A percentile compares a stretch with the other conserved stretches of the same genome.
Conservation (phyloP, 2,888 invertebrate species). For the Pheosia tremula region DNA sequence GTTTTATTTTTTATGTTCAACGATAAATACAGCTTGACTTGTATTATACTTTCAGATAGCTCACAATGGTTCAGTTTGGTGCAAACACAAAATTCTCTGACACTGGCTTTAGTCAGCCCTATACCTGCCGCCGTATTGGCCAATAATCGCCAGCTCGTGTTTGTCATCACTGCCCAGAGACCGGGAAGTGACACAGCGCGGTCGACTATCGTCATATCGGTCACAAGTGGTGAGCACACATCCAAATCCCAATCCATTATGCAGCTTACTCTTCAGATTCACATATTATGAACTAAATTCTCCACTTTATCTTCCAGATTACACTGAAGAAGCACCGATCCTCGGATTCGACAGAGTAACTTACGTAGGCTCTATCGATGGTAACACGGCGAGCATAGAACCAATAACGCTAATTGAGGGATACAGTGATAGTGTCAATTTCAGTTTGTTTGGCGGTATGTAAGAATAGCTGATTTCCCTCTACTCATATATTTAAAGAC, state of each 20-base stretch:
- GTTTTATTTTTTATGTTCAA: not conserved
- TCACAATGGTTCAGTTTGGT: not conserved
- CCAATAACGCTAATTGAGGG: conserved; percentile 39
- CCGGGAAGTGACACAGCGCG: conserved; percentile 28
- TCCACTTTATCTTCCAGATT: conserved; percentile 19
- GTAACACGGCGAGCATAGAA: conserved; percentile 20
- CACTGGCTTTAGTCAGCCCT: conserved; percentile 21
- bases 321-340: conserved; percentile 12
- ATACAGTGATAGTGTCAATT: conserved; percentile 30
- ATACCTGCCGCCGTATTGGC: conserved; percentile 41
- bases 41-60: not conserved
- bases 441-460: conserved; percentile 41
- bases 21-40: not conserved
- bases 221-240: conserved; percentile 14
- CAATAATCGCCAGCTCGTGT: conserved; percentile 38
- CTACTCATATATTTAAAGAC: not conserved
- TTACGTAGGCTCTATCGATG: conserved; percentile 38
- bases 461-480: not conserved
- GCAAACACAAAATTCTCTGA: conserved; percentile 2
- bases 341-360: conserved; percentile 36
- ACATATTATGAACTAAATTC: not conserved
- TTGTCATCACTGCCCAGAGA: conserved; percentile 35
- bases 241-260: not conserved
- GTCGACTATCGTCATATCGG: conserved; percentile 25
- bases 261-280: not conserved